Percentiles rank a stretch among this genome's conserved stretches.
Evolutionary conservation across 1,140 invertebrate species (phyloP).

Genomic region (Zaprionus tsacasi): DNA sequence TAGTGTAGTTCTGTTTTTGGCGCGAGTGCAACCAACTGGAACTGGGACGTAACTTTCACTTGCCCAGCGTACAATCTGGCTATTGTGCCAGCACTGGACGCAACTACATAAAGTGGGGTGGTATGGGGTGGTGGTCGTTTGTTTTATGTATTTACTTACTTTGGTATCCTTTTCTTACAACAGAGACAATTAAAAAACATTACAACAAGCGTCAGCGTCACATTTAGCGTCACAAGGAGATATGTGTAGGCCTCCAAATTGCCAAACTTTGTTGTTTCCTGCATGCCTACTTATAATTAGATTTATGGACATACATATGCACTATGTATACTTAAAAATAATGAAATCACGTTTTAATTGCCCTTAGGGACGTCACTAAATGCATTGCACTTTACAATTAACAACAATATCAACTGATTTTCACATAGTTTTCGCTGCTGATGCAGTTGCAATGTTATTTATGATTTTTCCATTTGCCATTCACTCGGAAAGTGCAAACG

Average conservation of each 20-base stretch:
- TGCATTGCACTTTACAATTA: constrained; percentile 48
- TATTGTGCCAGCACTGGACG: not conserved
- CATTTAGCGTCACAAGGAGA: constrained; percentile 64
- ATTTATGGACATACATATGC: constrained; percentile 40
- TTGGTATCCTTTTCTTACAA: constrained; percentile 78
- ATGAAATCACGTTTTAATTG: constrained; percentile 20
- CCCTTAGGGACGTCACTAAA: constrained; percentile 13
- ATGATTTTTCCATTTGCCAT: constrained; percentile 51
- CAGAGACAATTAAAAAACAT: constrained; percentile 83
- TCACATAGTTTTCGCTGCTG: constrained; percentile 41
- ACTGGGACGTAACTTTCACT: constrained; percentile 40
- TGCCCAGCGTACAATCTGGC: not conserved
- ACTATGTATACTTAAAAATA: constrained; percentile 50
- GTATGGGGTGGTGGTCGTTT: not conserved
- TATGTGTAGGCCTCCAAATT: constrained; percentile 68
- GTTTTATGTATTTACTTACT: constrained; percentile 69
- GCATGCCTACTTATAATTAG: constrained; percentile 59
- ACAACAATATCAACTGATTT: constrained; percentile 39
- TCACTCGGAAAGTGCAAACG: constrained; percentile 36
- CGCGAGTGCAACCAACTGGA: constrained; percentile 64
- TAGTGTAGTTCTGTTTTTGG: constrained; percentile 35
- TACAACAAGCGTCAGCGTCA: constrained; percentile 71
- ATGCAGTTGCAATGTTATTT: constrained; percentile 55
- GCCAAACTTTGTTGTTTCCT: constrained; percentile 59
- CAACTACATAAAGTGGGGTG: not conserved